Base-by-base conservation (phyloP, 2,888 invertebrate genomes). In the Scaptomyza reducta region DNA sequence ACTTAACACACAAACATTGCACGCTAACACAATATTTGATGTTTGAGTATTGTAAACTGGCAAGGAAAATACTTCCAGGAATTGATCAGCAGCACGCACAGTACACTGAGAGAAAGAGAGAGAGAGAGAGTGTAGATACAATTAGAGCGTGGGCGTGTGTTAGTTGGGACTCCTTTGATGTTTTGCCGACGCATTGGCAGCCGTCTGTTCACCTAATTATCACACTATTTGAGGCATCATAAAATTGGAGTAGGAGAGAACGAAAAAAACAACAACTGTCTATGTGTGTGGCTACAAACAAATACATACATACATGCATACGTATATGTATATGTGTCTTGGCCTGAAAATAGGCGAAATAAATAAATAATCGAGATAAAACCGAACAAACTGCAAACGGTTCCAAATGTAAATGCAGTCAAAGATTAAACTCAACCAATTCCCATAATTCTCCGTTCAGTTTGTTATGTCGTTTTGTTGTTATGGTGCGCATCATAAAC, bases 141-240 rank as follows among this genome's bases (percentile, higher is more conserved):
- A 29, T 44, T 14, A 44, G 18, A 29, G 44, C 27, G 72, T 77
- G 62, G 73, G 77, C 58, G 31, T 9, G 9, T 67, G 49, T 18
- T 18, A n/a, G 9, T 49, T 6, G 3, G 3, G 3, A 3, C 22
- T 22, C 22, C 81, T 81, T 81, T 81, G 81, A 81, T 72, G 88
- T 87, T 68, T 42, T 33, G 60, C 87, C 79, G 75, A 49, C 62
- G 70, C 79, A 67, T 67, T 78, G 72, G 62, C 72, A 75, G 85
- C 71, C 77, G 87, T 65, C 84, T 75, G 88, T 69, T 87, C 87
- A 84, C 82, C 84, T 87, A 88, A 84, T 84, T 84, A 88, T 84
- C 84, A 84, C 88, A 87, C 81, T 72, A 80, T 87, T 84, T 74
- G 70, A 88, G 76, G 85, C 76, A 80, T 76, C 84, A 76, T 88